phyloP scores from a whole-genome alignment of 2,888 invertebrate genomes.

The Falcaria lacertinaria region DNA sequence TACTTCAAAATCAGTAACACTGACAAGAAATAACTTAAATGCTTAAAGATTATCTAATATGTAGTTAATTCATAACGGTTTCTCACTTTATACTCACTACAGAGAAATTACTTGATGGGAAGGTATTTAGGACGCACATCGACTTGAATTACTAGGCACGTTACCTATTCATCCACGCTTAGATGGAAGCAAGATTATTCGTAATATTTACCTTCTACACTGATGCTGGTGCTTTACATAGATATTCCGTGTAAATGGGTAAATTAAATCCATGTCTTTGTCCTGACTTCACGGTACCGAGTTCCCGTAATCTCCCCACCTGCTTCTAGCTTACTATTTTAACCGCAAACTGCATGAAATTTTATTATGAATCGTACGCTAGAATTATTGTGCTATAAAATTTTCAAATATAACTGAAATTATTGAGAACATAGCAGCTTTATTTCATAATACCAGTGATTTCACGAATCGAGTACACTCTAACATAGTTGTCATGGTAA shows the following conservation, averaged over 20 bases:
- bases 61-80: background rate
- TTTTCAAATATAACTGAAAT: no score
- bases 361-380: constrained; percentile 20
- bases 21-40: no score
- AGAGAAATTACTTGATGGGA: background rate
- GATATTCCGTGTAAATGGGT: background rate
- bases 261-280: background rate
- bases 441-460: no score
- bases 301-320: constrained; percentile 14
- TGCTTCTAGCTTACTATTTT: constrained; percentile 25
- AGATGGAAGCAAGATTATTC: background rate
- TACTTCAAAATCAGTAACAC: no score
- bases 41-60: constrained; percentile 1
- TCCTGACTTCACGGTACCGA: background rate
- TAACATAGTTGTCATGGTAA: background rate
- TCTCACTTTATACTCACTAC: background rate
- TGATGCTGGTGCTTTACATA: background rate
- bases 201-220: background rate
- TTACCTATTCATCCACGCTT: background rate
- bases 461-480: background rate
- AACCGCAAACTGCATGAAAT: constrained; percentile 26
- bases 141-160: background rate
- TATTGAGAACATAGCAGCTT: no score
- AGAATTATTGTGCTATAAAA: constrained; percentile 28
- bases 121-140: constrained; percentile 1